A percentile compares a stretch with the other conserved stretches of the same genome.
phyloP scores from a whole-genome alignment of 1,140 invertebrate genomes.

The Rhagoletis zephyria region DNA sequence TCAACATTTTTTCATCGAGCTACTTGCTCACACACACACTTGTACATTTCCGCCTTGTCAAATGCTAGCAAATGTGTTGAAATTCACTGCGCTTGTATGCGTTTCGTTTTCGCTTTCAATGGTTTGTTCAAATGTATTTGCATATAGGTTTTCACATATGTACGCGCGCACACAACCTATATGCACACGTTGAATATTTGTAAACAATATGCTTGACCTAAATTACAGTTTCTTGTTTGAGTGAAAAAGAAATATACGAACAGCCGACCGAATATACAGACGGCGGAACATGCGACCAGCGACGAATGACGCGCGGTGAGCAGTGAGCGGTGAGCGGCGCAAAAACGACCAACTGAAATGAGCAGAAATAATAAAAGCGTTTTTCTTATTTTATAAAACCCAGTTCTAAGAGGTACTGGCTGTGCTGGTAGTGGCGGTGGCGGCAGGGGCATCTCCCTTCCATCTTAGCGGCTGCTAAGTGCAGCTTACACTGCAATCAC shows the following conservation, averaged over 20 bases:
- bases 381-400: conserved; percentile 2
- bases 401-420: not conserved
- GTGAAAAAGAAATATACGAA: conserved; percentile 63
- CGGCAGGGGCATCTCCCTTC: conserved; percentile 3
- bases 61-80: not conserved
- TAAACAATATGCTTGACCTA: conserved; percentile 74
- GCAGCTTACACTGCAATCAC: conserved; percentile 38
- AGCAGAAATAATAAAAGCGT: conserved; percentile 18
- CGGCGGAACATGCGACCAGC: not conserved
- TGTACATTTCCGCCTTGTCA: not conserved
- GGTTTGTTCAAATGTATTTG: conserved; percentile 39
- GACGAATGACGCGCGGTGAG: not conserved
- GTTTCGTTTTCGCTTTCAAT: conserved; percentile 53
- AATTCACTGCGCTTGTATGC: conserved; percentile 4
- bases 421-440: not conserved
- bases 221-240: conserved; percentile 72
- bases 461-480: conserved; percentile 4
- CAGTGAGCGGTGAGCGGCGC: not conserved
- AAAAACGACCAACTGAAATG: conserved; percentile 31
- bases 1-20: not conserved
- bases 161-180: conserved; percentile 51
- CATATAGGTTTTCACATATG: not conserved
- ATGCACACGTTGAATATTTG: conserved; percentile 68
- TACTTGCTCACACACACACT: conserved; percentile 16
- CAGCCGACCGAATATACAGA: not conserved